A percentile compares a stretch with the other conserved stretches of the same genome.
Evolutionary conservation across 1,140 invertebrate species (phyloP).

Genomic region (Hydropsyche tenuis): DNA sequence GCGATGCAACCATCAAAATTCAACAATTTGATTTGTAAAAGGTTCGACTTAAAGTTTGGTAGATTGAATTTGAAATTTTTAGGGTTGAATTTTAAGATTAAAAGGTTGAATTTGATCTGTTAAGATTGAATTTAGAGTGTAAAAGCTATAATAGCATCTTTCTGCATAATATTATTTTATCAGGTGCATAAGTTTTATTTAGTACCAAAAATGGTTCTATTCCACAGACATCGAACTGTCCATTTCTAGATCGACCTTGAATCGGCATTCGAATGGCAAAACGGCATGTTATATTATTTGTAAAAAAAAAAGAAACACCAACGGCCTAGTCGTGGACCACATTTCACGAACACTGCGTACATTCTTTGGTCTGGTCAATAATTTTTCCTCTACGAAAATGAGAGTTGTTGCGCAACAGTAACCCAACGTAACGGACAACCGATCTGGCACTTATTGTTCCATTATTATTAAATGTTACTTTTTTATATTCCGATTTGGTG

Average conservation of each 20-base stretch:
- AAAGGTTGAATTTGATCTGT: too few relatives aligned
- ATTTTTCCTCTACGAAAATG: slow-evolving; percentile 45
- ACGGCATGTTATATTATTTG: slow-evolving; percentile 5
- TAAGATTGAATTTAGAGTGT: too few relatives aligned
- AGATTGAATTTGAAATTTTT: too few relatives aligned
- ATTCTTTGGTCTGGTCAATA: slow-evolving; percentile 14
- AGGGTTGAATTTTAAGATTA: too few relatives aligned
- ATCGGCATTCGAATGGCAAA: slow-evolving; percentile 30
- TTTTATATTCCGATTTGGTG: neutral
- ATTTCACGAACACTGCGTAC: slow-evolving; percentile 38
- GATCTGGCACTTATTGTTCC: slow-evolving; percentile 1
- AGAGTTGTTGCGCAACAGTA: slow-evolving; percentile 44
- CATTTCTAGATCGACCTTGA: slow-evolving; percentile 41
- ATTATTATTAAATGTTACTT: slow-evolving; percentile 5
- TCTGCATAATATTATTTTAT: too few relatives aligned
- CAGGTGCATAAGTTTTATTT: too few relatives aligned
- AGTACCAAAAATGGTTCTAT: too few relatives aligned
- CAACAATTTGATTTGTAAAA: too few relatives aligned
- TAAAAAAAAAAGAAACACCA: slow-evolving; percentile 28
- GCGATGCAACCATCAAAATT: too few relatives aligned
- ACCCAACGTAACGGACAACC: slow-evolving; percentile 35
- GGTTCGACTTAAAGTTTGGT: too few relatives aligned
- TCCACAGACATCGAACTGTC: neutral
- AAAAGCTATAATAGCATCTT: too few relatives aligned
- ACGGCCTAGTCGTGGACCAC: slow-evolving; percentile 37